A percentile compares a stretch with the other conserved stretches of the same genome.
Conservation (phyloP, 2,113 vertebrate genomes). For the Hemibates koningsi region DNA sequence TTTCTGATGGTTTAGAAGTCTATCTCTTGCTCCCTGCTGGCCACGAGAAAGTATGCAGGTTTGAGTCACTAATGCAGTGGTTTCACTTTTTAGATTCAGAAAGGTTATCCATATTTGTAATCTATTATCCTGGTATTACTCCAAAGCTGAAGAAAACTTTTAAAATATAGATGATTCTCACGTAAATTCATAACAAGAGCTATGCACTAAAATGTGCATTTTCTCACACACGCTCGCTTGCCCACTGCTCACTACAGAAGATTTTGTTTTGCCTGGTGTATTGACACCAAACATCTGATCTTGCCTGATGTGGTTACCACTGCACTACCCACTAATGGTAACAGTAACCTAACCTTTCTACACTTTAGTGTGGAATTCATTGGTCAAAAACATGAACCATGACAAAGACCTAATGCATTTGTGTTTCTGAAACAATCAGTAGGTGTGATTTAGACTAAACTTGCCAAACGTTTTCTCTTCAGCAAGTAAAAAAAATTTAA, state of each 20-base stretch:
- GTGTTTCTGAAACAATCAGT: neutral
- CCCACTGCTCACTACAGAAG: neutral
- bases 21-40: neutral
- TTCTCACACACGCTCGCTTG: neutral
- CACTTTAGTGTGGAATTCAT: neutral
- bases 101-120: neutral
- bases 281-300: neutral
- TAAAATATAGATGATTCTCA: neutral
- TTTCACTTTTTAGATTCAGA: neutral
- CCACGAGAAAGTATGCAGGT: neutral
- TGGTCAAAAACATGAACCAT: neutral
- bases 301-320: neutral
- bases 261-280: neutral
- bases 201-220: neutral
- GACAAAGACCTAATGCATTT: neutral
- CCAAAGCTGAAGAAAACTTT: neutral
- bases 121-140: neutral
- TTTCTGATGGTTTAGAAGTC: too few species aligned
- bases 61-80: neutral
- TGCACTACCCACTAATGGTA: neutral
- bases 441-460: neutral
- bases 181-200: neutral
- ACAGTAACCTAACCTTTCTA: neutral
- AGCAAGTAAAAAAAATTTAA: neutral
- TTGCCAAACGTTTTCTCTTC: neutral